Percentiles rank a stretch among this genome's conserved stretches.
These are phyloP conservation scores for Drosophila dunni DNA, from an alignment of 1,140 invertebrate genomes.

Conservation along the genomic window DNA sequence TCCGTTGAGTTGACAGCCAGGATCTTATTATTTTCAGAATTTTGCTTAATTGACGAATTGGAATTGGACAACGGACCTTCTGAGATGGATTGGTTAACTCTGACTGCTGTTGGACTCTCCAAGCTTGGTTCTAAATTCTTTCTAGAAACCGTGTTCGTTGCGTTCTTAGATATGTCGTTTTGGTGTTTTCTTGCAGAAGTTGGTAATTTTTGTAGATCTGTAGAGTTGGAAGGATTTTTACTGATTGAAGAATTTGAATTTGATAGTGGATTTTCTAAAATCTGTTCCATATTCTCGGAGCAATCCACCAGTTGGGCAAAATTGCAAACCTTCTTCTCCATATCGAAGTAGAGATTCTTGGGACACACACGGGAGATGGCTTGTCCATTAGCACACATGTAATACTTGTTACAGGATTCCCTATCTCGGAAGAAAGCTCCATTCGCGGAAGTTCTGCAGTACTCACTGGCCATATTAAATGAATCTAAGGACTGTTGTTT, in stretches of 20 bases:
- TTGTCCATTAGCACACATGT: conserved; percentile 35
- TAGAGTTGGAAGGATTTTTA: too few relatives aligned
- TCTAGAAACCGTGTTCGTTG: too few relatives aligned
- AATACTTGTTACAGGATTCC: conserved; percentile 31
- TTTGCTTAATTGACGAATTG: too few relatives aligned
- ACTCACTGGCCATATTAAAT: too few relatives aligned
- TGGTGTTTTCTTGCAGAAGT: too few relatives aligned
- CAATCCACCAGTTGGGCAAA: conserved; percentile 18
- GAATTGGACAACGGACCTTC: background rate
- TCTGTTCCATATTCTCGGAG: background rate
- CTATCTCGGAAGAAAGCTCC: conserved; percentile 29
- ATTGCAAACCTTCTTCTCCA: conserved; percentile 31
- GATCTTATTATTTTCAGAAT: too few relatives aligned
- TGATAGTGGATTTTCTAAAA: background rate
- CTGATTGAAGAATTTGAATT: too few relatives aligned
- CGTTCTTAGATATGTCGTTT: too few relatives aligned
- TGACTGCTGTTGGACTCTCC: too few relatives aligned
- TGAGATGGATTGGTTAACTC: background rate
- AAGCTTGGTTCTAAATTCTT: too few relatives aligned
- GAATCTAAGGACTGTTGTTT: too few relatives aligned
- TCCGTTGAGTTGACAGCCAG: background rate
- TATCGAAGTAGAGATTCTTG: conserved; percentile 32
- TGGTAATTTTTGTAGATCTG: too few relatives aligned
- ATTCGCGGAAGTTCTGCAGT: conserved; percentile 28
- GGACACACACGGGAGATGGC: conserved; percentile 31